phyloP scores from a whole-genome alignment of 2,113 vertebrate genomes.

The Columbina picui region DNA sequence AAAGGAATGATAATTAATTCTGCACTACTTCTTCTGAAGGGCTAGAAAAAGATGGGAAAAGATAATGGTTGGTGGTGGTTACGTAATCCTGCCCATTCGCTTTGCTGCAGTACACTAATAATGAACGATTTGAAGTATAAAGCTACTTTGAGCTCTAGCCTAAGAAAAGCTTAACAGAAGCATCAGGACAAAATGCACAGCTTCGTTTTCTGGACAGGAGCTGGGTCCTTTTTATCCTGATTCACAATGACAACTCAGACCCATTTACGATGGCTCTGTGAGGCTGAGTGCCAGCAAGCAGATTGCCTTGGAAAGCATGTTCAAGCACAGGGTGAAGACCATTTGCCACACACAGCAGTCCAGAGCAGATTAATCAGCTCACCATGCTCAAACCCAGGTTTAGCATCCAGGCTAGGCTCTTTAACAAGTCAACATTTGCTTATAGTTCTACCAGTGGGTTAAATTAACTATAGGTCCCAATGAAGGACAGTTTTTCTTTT shows the following conservation, averaged over 20 bases:
- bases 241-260: conserved; percentile 34
- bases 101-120: background rate
- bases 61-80: background rate
- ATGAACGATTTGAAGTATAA: conserved; percentile 9
- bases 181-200: conserved; percentile 10
- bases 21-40: conserved; percentile 35
- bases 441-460: background rate
- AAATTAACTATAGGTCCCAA: background rate
- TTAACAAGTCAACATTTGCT: background rate
- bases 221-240: conserved; percentile 14
- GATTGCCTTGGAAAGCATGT: conserved; percentile 24
- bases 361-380: conserved; percentile 6
- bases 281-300: conserved; percentile 26
- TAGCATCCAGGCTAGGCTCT: background rate
- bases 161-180: background rate
- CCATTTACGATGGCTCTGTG: background rate
- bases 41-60: conserved; percentile 1
- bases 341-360: background rate
- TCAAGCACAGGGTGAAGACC: background rate
- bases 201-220: background rate
- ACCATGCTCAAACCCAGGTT: background rate
- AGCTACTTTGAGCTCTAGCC: background rate
- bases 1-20: conserved; percentile 51
- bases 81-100: background rate
- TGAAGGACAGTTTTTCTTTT: background rate